A percentile compares a stretch with the other conserved stretches of the same genome.
These are phyloP conservation scores for Etheostoma cragini DNA, from an alignment of 2,113 vertebrate species.

Conservation along the genomic window DNA sequence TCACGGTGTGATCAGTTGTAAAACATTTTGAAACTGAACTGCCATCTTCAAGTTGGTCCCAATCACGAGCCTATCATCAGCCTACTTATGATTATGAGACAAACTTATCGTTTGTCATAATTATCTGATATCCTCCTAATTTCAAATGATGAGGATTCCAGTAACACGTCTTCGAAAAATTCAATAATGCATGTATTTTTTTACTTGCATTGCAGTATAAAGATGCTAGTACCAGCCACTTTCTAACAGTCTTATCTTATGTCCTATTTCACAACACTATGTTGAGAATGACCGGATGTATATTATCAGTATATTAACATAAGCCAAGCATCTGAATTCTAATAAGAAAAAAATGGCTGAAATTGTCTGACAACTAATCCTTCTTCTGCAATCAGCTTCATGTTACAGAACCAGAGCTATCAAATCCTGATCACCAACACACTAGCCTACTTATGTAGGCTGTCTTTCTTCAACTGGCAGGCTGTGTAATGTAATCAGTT, in stretches of 20 bases:
- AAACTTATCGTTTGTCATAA: not conserved
- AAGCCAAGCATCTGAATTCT: not conserved
- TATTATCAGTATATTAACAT: not conserved
- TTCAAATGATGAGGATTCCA: not conserved
- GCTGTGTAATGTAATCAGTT: slow-evolving; percentile 20
- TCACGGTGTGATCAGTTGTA: not conserved
- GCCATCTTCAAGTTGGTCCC: not conserved
- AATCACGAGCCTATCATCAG: not conserved
- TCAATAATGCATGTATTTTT: not conserved
- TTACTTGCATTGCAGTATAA: not conserved
- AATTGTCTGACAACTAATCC: not conserved
- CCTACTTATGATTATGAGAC: not conserved
- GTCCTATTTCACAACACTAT: not conserved
- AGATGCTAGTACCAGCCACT: not conserved
- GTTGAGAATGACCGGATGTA: not conserved
- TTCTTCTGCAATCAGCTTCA: not conserved
- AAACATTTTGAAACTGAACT: not conserved
- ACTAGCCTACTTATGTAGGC: not conserved
- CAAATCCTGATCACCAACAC: not conserved
- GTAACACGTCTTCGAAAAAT: not conserved
- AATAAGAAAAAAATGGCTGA: not conserved
- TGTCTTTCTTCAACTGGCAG: not conserved
- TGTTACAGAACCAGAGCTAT: not conserved
- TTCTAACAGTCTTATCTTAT: not conserved
- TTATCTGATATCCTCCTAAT: too few relatives aligned